Conservation (phyloP, 92 coral and sea anemone genomes). For the Epizoanthus ramosus region DNA sequence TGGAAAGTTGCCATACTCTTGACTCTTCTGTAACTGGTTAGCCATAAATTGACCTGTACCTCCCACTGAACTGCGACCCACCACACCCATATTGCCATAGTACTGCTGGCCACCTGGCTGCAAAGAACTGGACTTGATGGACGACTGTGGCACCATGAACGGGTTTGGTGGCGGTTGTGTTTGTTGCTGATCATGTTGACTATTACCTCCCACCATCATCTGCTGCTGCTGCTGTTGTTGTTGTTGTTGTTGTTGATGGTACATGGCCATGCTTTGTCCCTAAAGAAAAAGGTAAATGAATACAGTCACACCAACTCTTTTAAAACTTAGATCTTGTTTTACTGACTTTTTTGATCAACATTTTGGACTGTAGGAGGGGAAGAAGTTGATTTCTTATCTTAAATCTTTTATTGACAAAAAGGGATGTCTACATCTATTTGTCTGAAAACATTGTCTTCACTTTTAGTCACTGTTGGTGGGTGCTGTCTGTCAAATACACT, state of each 20-base stretch:
- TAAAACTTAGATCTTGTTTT: too few species aligned
- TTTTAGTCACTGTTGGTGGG: too few species aligned
- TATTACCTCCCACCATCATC: slow-evolving; percentile 2
- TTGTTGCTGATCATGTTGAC: slow-evolving; percentile 52
- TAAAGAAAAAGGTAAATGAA: neutral
- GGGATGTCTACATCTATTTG: too few species aligned
- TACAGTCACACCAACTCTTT: too few species aligned
- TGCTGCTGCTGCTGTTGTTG: slow-evolving; percentile 42
- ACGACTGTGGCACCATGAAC: slow-evolving; percentile 61
- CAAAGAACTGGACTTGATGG: slow-evolving; percentile 64
- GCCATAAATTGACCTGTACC: slow-evolving; percentile 61
- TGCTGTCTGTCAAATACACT: too few species aligned
- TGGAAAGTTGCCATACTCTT: slow-evolving; percentile 67
- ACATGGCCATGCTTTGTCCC: slow-evolving; percentile 36
- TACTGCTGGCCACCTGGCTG: slow-evolving; percentile 60
- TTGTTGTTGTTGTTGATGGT: slow-evolving; percentile 17
- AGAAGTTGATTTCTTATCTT: too few species aligned
- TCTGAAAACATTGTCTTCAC: too few species aligned
- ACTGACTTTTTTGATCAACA: too few species aligned
- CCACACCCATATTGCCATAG: slow-evolving; percentile 70
- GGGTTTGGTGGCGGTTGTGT: slow-evolving; percentile 46
- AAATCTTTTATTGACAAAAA: too few species aligned
- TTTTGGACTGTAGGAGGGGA: too few species aligned
- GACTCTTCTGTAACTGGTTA: slow-evolving; percentile 64
- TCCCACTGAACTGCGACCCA: slow-evolving; percentile 43